These are phyloP conservation scores for Druon quercuslanigerum DNA, from an alignment of 1,140 invertebrate genomes.

Conservation along the genomic window DNA sequence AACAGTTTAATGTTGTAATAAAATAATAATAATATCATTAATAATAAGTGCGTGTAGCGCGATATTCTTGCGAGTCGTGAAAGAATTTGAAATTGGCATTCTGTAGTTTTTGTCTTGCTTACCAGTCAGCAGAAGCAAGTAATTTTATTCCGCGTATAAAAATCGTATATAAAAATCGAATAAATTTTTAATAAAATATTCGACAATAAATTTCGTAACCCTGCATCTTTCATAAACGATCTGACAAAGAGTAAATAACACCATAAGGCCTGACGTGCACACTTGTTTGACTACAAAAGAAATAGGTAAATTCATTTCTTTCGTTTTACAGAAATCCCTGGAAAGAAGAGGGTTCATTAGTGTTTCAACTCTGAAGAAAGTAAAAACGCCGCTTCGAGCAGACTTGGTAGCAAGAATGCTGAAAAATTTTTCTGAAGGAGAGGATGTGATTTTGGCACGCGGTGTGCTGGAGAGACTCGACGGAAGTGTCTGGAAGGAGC, in stretches of 20 bases:
- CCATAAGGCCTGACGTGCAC: background rate
- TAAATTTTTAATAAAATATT: too few species aligned
- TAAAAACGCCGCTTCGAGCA: background rate
- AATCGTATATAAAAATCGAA: too few species aligned
- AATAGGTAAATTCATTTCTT: conserved; percentile 23
- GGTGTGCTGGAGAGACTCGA: conserved; percentile 58
- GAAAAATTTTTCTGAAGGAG: conserved; percentile 53
- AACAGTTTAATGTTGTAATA: too few species aligned
- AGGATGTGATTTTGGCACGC: conserved; percentile 64
- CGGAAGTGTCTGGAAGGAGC: conserved; percentile 65
- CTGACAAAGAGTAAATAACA: background rate
- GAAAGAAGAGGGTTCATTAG: conserved; percentile 7
- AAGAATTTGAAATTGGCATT: too few species aligned
- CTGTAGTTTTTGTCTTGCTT: too few species aligned
- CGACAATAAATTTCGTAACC: background rate
- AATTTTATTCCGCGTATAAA: too few species aligned
- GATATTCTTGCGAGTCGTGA: too few species aligned
- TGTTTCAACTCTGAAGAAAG: background rate
- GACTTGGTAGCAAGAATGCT: conserved; percentile 20
- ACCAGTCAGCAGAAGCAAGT: too few species aligned
- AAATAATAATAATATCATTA: too few species aligned
- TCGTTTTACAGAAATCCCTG: background rate
- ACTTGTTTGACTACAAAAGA: conserved; percentile 25
- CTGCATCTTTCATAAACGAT: background rate
- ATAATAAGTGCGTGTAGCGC: too few species aligned